Percentiles rank a stretch among this genome's conserved stretches.
phyloP scores from a whole-genome alignment of 2,888 invertebrate genomes.

The Drosophila acutilabella region DNA sequence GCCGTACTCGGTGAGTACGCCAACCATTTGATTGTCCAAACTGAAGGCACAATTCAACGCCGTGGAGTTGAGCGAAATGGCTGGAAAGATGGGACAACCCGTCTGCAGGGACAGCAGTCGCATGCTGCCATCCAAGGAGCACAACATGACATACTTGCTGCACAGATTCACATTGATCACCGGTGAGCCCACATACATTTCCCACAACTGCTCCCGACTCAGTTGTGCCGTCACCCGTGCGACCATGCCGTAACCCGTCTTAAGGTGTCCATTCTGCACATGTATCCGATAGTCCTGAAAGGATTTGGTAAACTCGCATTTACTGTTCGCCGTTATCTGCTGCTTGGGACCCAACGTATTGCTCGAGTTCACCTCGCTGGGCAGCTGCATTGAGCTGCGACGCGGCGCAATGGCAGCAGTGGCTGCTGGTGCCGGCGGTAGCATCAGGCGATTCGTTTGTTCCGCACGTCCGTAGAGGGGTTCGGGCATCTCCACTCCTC shows the following conservation, averaged over 20 bases:
- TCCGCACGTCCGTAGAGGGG: slow-evolving; percentile 17
- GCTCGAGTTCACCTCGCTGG: slow-evolving; percentile 34
- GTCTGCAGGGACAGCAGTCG: slow-evolving; percentile 80
- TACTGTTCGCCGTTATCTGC: slow-evolving; percentile 70
- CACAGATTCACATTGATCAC: slow-evolving; percentile 84
- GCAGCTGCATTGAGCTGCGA: slow-evolving; percentile 34
- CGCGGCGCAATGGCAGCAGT: slow-evolving; percentile 15
- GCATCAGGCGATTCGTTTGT: slow-evolving; percentile 31
- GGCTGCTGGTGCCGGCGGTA: slow-evolving; percentile 29
- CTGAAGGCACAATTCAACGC: slow-evolving; percentile 84
- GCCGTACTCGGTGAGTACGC: slow-evolving; percentile 84
- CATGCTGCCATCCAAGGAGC: slow-evolving; percentile 84
- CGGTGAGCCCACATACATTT: slow-evolving; percentile 87
- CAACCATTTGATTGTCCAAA: slow-evolving; percentile 82
- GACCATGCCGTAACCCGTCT: slow-evolving; percentile 87
- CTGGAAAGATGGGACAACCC: slow-evolving; percentile 82
- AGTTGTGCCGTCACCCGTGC: slow-evolving; percentile 87
- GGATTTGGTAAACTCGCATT: slow-evolving; percentile 81
- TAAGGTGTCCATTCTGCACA: slow-evolving; percentile 85
- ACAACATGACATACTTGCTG: slow-evolving; percentile 82
- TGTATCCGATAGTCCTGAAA: slow-evolving; percentile 86
- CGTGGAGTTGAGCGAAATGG: slow-evolving; percentile 80
- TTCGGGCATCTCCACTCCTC: slow-evolving; percentile 30
- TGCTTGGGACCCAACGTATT: slow-evolving; percentile 65
- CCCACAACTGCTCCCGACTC: slow-evolving; percentile 88